Conservation (phyloP, 2,797 vertebrate genomes). For the Pipistrellus nathusii region DNA sequence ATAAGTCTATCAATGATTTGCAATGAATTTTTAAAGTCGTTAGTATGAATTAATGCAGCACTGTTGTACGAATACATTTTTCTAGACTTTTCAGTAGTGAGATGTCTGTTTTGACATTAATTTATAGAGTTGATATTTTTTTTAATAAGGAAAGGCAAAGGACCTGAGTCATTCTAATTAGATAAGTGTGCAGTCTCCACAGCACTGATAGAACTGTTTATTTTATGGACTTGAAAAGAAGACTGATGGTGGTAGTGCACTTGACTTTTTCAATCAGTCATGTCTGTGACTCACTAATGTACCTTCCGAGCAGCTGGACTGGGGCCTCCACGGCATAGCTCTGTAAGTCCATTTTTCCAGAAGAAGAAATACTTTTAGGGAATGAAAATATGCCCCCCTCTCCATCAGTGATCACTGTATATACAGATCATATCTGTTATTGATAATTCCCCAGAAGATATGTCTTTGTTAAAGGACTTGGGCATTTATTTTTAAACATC, state of each 20-base stretch:
- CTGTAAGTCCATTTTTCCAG: not conserved
- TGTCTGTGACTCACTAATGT: not conserved
- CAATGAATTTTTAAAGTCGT: slow-evolving; percentile 58
- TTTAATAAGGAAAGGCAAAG: not conserved
- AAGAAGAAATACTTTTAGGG: slow-evolving; percentile 1
- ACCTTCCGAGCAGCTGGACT: not conserved
- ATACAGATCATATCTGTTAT: not conserved
- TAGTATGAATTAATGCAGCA: slow-evolving; percentile 25
- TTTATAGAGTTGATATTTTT: slow-evolving; percentile 37
- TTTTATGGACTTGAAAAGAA: slow-evolving; percentile 49
- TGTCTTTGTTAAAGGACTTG: slow-evolving; percentile 19
- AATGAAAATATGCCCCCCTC: not conserved
- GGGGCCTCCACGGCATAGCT: not conserved
- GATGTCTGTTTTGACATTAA: slow-evolving; percentile 27
- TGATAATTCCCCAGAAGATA: not conserved
- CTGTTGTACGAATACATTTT: not conserved
- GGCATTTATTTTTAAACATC: slow-evolving; percentile 29
- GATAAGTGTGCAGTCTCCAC: slow-evolving; percentile 54
- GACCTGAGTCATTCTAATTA: slow-evolving; percentile 55
- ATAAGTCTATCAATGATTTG: not conserved
- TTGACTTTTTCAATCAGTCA: not conserved
- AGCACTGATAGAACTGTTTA: not conserved
- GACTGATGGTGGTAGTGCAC: not conserved
- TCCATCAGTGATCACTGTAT: not conserved
- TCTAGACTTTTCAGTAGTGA: slow-evolving; percentile 44